Base-by-base conservation (phyloP, 2,888 invertebrate species). In the Cybosia mesomella region DNA sequence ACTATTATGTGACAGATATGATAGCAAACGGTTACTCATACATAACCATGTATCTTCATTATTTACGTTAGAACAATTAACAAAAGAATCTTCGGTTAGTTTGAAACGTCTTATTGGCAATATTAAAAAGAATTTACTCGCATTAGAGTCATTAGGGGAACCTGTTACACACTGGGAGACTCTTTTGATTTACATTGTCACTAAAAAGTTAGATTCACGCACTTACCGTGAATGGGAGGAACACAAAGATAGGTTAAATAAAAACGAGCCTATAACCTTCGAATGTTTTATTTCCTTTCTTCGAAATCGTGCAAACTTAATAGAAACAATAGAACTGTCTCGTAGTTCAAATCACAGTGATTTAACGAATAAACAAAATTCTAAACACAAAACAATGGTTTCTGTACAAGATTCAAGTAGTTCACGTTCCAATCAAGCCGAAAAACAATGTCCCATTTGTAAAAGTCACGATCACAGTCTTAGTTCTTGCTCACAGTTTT, bases 401-500 rank as follows among this genome's bases (percentile, higher is more conserved):
- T 24, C 55, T 24, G 13, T 55, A 9, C 55, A 55, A 24, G 10
- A 55, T 15, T 10, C 5, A 10, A 54, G n/a, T 55, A 55, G 13
- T 22, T 10, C 21, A 10, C 5, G 55, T 55, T 55, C 24, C 2
- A 4, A 2, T 55, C 7, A 55, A 21, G 3, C 54, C 7, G 7
- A 8, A 10, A 54, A 21, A 55, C 21, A 7, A 3, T 55, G 55
- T 55, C 55, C 55, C 13, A 55, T 24, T 7, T 55, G 55, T 55
- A n/a, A n/a, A n/a, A 55, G 55, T 22, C 22, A 24, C 24, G 22
- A 55, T 8, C 55, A 55, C 24, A 22, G 8, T 8, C 24, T 55
- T 7, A 55, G 21, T 13, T 10, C 4, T 55, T 55, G 55, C n/a
- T 55, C 61, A 49, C 57, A 69, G 53, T 69, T 69, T 58, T 53